Conservation (phyloP, 2,888 invertebrate genomes). For the Volucella inflata region DNA sequence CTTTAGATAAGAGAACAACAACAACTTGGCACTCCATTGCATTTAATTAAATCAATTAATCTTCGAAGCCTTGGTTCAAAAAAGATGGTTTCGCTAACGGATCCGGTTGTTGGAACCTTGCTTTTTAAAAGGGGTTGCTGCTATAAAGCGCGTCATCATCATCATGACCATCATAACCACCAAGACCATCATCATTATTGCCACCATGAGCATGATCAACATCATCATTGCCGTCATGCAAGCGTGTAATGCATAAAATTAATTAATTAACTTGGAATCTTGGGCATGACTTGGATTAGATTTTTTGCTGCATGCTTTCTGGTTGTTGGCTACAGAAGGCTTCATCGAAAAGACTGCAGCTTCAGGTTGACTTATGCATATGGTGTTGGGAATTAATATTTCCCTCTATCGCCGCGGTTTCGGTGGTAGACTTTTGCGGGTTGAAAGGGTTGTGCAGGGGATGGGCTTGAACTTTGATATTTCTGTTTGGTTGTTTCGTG, state of each 20-base stretch:
- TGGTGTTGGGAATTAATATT: constrained; percentile 53
- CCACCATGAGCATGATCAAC: constrained; percentile 64
- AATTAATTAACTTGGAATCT: constrained; percentile 67
- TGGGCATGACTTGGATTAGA: constrained; percentile 70
- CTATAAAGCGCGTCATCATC: constrained; percentile 40
- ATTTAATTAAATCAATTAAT: constrained; percentile 75
- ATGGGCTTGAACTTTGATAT: constrained; percentile 71
- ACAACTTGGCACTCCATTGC: constrained; percentile 50
- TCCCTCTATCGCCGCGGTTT: constrained; percentile 15
- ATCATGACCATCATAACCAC: constrained; percentile 35
- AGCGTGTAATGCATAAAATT: constrained; percentile 74
- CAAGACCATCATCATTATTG: constrained; percentile 54
- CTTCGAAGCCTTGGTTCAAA: constrained; percentile 44
- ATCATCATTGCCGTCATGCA: constrained; percentile 72
- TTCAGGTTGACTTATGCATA: constrained; percentile 41
- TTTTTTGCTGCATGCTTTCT: constrained; percentile 36
- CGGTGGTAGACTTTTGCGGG: neutral
- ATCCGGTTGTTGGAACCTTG: constrained; percentile 10
- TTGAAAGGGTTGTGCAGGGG: constrained; percentile 63
- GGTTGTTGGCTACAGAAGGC: constrained; percentile 25
- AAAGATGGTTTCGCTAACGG: constrained; percentile 59
- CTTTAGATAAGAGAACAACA: constrained; percentile 19
- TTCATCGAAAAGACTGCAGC: constrained; percentile 13
- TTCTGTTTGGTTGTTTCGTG: constrained; percentile 55
- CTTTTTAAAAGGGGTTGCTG: constrained; percentile 10